phyloP scores from a whole-genome alignment of 2,888 invertebrate species.

The Vesta saturnalis region DNA sequence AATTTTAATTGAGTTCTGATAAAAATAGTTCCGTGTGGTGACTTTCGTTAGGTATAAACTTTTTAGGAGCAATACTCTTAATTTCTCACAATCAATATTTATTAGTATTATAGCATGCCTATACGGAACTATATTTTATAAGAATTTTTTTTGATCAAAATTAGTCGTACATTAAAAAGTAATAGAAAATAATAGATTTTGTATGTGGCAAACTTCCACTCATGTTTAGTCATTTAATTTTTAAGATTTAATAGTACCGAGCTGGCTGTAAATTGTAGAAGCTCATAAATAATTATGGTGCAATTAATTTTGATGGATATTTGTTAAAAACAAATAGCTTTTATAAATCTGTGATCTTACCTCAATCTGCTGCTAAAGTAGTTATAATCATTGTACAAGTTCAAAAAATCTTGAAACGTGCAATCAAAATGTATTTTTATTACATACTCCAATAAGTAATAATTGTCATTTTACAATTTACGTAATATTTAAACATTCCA shows the following conservation, averaged over 20 bases:
- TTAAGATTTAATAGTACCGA: neutral
- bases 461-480: slow-evolving; percentile 21
- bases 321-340: slow-evolving; percentile 27
- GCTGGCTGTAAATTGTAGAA: neutral
- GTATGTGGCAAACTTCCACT: neutral
- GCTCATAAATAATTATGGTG: slow-evolving; percentile 13
- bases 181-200: neutral
- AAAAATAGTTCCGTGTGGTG: no score
- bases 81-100: no score
- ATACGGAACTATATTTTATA: neutral
- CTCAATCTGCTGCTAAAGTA: slow-evolving; percentile 54
- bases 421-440: slow-evolving; percentile 54
- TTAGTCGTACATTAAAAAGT: neutral
- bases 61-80: no score
- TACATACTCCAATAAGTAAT: slow-evolving; percentile 38
- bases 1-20: no score
- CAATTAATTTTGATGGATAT: slow-evolving; percentile 22
- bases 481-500: slow-evolving; percentile 22
- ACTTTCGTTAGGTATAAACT: no score
- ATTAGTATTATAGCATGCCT: neutral
- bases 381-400: slow-evolving; percentile 51
- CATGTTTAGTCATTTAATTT: neutral
- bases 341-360: slow-evolving; percentile 55
- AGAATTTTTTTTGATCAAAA: neutral
- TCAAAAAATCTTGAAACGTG: slow-evolving; percentile 47